A percentile compares a stretch with the other conserved stretches of the same genome.
phyloP scores from a whole-genome alignment of 2,113 vertebrate species.

The Australoheros scitulus region DNA sequence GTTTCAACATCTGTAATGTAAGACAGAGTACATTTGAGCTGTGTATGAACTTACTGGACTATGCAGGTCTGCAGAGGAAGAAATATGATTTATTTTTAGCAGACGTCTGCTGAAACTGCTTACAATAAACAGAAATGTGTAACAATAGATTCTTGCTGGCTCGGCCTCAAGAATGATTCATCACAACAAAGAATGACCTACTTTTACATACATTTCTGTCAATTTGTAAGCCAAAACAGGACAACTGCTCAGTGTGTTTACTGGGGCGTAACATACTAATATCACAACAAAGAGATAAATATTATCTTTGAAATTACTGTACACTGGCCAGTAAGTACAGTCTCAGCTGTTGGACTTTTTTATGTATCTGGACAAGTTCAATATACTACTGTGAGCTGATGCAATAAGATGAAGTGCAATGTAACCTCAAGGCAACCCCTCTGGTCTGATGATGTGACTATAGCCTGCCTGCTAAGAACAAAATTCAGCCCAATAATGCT shows the following conservation, averaged over 20 bases:
- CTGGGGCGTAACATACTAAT: conserved; percentile 13
- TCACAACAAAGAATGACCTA: conserved; percentile 46
- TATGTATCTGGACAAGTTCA: conserved; percentile 54
- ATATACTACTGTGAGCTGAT: conserved; percentile 59
- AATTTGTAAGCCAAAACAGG: conserved; percentile 17
- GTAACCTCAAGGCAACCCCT: conserved; percentile 54
- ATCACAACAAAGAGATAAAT: conserved; percentile 38
- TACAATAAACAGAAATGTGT: conserved; percentile 37
- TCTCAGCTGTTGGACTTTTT: conserved; percentile 35
- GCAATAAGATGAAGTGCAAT: conserved; percentile 57
- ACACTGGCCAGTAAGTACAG: conserved; percentile 1
- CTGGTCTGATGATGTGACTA: conserved; percentile 45
- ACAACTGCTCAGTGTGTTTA: conserved; percentile 6
- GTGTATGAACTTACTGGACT: not conserved
- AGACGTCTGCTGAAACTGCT: conserved; percentile 42
- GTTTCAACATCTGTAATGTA: conserved; percentile 4
- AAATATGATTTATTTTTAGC: conserved; percentile 46
- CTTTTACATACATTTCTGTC: conserved; percentile 28
- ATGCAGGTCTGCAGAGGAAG: conserved; percentile 20
- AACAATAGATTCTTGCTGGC: conserved; percentile 44
- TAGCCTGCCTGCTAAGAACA: conserved; percentile 20
- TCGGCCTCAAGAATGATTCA: conserved; percentile 48
- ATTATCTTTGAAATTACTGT: conserved; percentile 31
- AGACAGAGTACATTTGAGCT: not conserved
- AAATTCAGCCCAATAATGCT: conserved; percentile 26